Evolutionary conservation across 2,797 vertebrate species (phyloP).

Genomic region (Syngnathus acus): DNA sequence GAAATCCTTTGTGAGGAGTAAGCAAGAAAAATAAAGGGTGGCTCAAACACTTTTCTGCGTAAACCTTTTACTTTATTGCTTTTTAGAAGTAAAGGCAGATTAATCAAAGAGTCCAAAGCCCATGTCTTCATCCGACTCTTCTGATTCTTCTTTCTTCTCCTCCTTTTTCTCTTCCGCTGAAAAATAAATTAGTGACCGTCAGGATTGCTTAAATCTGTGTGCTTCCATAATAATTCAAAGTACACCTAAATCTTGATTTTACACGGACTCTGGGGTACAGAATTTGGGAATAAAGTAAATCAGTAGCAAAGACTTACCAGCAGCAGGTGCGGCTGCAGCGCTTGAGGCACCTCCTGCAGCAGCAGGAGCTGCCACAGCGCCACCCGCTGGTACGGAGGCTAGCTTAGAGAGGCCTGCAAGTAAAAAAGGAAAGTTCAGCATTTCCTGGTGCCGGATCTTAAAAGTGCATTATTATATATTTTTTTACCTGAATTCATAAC

Average conservation of each 20-base stretch:
- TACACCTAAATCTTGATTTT: too few species aligned
- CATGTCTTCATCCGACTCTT: constrained; percentile 83
- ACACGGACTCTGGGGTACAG: too few species aligned
- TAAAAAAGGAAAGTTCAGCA: background rate
- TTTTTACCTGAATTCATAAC: constrained; percentile 74
- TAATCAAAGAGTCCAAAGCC: constrained; percentile 83
- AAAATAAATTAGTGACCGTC: constrained; percentile 15
- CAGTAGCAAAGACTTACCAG: constrained; percentile 46
- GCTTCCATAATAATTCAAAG: background rate
- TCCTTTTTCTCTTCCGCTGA: constrained; percentile 82
- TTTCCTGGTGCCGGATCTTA: background rate
- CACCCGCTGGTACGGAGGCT: constrained; percentile 78
- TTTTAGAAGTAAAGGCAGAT: constrained; percentile 54
- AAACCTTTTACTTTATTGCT: constrained; percentile 71
- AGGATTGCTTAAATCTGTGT: background rate
- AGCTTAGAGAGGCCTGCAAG: constrained; percentile 74
- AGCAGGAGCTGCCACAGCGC: constrained; percentile 67
- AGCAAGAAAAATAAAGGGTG: background rate
- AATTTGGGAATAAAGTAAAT: background rate
- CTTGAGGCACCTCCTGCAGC: constrained; percentile 51
- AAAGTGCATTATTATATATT: background rate
- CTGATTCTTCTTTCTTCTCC: constrained; percentile 82
- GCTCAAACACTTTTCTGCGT: constrained; percentile 22
- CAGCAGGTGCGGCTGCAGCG: constrained; percentile 68
- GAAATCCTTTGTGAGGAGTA: background rate